Evolutionary conservation across 2,888 invertebrate species (phyloP), one percentile per base, ranked within the genome.

Genomic region (Bruchidius siliquastri): DNA sequence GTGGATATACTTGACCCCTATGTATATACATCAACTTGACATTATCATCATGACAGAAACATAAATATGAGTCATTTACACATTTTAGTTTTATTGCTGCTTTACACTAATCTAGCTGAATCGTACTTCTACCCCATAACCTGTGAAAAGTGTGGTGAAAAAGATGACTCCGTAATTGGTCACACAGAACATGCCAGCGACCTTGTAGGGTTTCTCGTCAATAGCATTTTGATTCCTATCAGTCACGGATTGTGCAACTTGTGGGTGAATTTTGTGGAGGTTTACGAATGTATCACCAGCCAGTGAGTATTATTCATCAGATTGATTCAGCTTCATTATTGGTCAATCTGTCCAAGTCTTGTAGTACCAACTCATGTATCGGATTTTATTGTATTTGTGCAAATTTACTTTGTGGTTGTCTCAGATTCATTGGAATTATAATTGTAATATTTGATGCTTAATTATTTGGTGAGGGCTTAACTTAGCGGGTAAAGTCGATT

Each of bases 231-330:
- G n/a, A 70, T 79, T 20, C 80, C 78, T 2, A 76, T 78, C 18
- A 78, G 70, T 71, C 74, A 80, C 32, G 76, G 76, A 10, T 67
- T 80, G n/a, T 80, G 79, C 69, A 78, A 78, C 71, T 69, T 80
- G 21, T 76, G 78, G 71, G 70, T 74, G 21, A 79, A 78, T 72
- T 77, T 79, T 70, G 20, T 77, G 66, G 78, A 78, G 32, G 80
- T 80, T 0, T 78, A 79, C 69, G 76, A 76, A 2, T 80, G 79
- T 73, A 22, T 79, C 49, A 18, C 75, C 20, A 74, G 74, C 69
- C 74, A 76, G 68, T 68, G 18, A 49, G 49, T 49, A 49, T 49
- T 4, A 26, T 26, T 26, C 8, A n/a, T n/a, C n/a, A n/a, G n/a
- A n/a, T n/a, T n/a, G n/a, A n/a, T n/a, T n/a, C n/a, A n/a, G n/a